Percentiles rank a stretch among this genome's conserved stretches.
These are phyloP conservation scores for Apamea monoglypha DNA, from an alignment of 2,888 invertebrate species.

Conservation along the genomic window DNA sequence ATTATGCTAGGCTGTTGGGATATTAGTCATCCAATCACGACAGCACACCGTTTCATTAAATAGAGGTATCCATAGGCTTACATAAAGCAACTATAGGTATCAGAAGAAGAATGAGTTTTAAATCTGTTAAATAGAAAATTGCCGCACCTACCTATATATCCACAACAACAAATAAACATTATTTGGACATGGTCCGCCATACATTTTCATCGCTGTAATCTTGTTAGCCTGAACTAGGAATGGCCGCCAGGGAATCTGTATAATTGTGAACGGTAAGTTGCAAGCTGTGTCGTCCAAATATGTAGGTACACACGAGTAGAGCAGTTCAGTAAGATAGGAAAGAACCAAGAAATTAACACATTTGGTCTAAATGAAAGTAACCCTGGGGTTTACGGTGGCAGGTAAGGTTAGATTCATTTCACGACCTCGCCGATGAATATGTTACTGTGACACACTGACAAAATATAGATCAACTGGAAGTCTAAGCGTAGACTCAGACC, in stretches of 20 bases:
- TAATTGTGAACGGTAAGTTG: conserved; percentile 32
- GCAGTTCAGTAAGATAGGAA: neutral
- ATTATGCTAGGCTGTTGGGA: too few species aligned
- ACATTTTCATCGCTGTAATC: conserved; percentile 33
- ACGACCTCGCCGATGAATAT: too few species aligned
- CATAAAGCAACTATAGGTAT: neutral
- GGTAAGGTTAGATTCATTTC: neutral
- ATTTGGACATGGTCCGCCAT: conserved; percentile 23
- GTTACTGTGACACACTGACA: conserved; percentile 62
- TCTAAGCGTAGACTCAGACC: conserved; percentile 33
- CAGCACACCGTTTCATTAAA: neutral
- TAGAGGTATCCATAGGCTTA: neutral
- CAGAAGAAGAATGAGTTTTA: neutral
- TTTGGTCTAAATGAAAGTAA: neutral
- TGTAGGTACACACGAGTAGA: neutral
- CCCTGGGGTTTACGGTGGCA: neutral
- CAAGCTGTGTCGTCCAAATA: conserved; percentile 8
- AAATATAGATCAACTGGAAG: conserved; percentile 65
- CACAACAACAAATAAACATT: conserved; percentile 21
- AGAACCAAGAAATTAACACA: neutral
- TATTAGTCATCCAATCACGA: neutral
- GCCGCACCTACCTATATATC: neutral
- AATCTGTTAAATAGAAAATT: neutral
- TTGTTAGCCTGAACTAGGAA: conserved; percentile 24
- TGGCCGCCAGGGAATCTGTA: conserved; percentile 37